Evolutionary conservation across 1,140 invertebrate genomes (phyloP).

Genomic region (Drepana arcuata): DNA sequence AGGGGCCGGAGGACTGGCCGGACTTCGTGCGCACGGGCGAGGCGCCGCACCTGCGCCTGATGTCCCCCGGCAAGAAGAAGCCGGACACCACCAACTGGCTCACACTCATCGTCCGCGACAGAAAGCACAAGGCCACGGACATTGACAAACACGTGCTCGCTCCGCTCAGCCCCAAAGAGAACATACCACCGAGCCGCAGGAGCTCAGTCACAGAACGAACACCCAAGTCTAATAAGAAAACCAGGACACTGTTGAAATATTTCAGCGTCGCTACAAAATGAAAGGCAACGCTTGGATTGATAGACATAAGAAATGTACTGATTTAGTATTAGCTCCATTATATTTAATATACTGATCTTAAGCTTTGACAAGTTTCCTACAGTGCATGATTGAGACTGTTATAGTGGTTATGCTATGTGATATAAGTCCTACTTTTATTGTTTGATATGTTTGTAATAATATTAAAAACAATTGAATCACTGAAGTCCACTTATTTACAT

Average conservation of each 20-base stretch:
- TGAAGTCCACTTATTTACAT: too few species aligned
- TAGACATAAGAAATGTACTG: too few species aligned
- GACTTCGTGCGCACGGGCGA: conserved; percentile 83
- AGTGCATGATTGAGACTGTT: too few species aligned
- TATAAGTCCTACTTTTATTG: too few species aligned
- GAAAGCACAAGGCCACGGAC: too few species aligned
- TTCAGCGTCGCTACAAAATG: conserved; percentile 34
- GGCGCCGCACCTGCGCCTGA: conserved; percentile 80
- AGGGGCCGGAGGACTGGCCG: conserved; percentile 83
- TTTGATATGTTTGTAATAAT: too few species aligned
- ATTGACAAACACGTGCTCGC: not conserved
- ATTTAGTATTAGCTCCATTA: too few species aligned
- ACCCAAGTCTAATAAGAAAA: conserved; percentile 27
- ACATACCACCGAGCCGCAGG: conserved; percentile 58
- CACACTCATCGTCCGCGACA: conserved; percentile 77
- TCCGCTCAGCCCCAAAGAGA: conserved; percentile 24
- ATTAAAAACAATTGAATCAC: too few species aligned
- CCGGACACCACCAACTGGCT: conserved; percentile 81
- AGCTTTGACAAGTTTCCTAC: too few species aligned
- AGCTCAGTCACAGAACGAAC: conserved; percentile 42
- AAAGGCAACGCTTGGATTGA: too few species aligned
- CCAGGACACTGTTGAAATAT: conserved; percentile 46
- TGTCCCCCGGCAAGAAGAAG: conserved; percentile 79
- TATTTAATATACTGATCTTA: too few species aligned
- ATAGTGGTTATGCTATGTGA: too few species aligned